phyloP scores from a whole-genome alignment of 2,888 invertebrate genomes.

The Loripinus fragilis region DNA sequence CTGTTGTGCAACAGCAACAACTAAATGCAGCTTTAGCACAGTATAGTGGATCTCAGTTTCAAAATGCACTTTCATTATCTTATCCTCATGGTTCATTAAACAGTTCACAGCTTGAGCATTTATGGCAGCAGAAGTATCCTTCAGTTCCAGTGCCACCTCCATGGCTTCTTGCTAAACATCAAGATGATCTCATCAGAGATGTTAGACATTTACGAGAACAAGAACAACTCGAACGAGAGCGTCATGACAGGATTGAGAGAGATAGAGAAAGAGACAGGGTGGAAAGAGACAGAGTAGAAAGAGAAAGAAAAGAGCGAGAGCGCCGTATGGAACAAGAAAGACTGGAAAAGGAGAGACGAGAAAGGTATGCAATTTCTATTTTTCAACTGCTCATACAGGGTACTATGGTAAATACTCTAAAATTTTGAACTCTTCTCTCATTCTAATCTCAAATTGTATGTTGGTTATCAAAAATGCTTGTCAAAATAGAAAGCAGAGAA shows the following conservation, averaged over 20 bases:
- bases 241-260: conserved; percentile 70
- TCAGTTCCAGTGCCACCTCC: conserved; percentile 76
- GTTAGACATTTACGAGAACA: conserved; percentile 76
- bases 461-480: too few relatives aligned
- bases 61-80: conserved; percentile 44
- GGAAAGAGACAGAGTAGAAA: conserved; percentile 54
- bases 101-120: conserved; percentile 76
- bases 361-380: conserved; percentile 33
- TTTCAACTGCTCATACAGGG: too few relatives aligned
- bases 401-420: too few relatives aligned
- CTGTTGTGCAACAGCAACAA: conserved; percentile 70
- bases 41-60: conserved; percentile 45
- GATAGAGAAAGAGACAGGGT: conserved; percentile 75
- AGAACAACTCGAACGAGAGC: conserved; percentile 85
- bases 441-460: too few relatives aligned
- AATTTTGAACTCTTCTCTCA: too few relatives aligned
- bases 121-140: conserved; percentile 82
- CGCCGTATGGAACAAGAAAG: conserved; percentile 61
- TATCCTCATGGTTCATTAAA: conserved; percentile 63
- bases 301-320: conserved; percentile 68
- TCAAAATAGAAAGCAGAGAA: too few relatives aligned
- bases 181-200: conserved; percentile 76
- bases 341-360: conserved; percentile 62
- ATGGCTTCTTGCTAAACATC: conserved; percentile 79
- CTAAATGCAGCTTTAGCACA: conserved; percentile 45